A percentile compares a stretch with the other conserved stretches of the same genome.
phyloP scores from a whole-genome alignment of 1,140 invertebrate genomes.

The Papilio xuthus region DNA sequence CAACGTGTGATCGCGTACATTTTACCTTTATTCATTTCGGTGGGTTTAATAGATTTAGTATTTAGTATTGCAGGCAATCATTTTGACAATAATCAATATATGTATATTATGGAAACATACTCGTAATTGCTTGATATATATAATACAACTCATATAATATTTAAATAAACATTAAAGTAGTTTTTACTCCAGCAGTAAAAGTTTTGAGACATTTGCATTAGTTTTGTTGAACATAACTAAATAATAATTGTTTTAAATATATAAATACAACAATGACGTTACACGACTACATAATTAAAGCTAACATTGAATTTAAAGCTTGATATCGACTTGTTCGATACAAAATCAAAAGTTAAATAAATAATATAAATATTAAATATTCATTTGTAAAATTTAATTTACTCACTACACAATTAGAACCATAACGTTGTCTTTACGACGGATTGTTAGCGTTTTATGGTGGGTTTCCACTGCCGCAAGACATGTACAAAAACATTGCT shows the following conservation, averaged over 20 bases:
- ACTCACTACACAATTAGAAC: background rate
- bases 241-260: conserved; percentile 51
- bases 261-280: conserved; percentile 60
- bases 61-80: background rate
- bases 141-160: background rate
- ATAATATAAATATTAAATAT: conserved; percentile 39
- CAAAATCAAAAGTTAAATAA: conserved; percentile 52
- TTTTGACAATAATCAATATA: background rate
- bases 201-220: conserved; percentile 29
- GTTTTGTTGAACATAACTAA: conserved; percentile 38
- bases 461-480: background rate
- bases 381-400: background rate
- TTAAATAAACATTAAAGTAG: background rate
- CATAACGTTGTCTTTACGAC: background rate
- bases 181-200: too few relatives aligned
- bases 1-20: background rate
- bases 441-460: background rate
- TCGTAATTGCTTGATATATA: too few relatives aligned
- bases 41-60: background rate
- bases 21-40: background rate
- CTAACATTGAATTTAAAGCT: conserved; percentile 80
- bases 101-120: too few relatives aligned
- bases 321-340: conserved; percentile 66
- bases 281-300: conserved; percentile 76
- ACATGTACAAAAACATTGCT: background rate